These are phyloP conservation scores for Rhagologus leucostigma DNA, from an alignment of 2,113 vertebrate species.

Conservation along the genomic window DNA sequence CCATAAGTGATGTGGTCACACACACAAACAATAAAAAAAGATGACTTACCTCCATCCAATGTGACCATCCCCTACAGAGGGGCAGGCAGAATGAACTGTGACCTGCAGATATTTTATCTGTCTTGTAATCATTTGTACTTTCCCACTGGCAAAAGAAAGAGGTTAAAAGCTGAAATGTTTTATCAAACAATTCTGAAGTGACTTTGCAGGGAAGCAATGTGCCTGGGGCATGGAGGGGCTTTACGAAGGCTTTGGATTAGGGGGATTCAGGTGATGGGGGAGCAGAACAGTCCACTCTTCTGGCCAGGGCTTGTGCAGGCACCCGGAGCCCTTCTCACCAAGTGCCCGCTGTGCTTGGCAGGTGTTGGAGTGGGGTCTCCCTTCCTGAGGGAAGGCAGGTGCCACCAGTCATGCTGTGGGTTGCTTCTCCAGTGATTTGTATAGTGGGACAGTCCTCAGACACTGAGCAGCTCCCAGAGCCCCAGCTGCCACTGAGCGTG, in stretches of 20 bases:
- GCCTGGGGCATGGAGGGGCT: not conserved
- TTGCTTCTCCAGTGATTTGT: not conserved
- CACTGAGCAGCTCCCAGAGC: not conserved
- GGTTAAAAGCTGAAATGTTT: not conserved
- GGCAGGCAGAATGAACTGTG: not conserved
- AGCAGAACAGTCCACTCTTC: not conserved
- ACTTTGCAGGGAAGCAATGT: not conserved
- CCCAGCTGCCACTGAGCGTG: rapidly evolving
- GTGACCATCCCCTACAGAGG: not conserved
- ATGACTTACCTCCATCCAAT: not conserved
- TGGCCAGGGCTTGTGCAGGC: not conserved
- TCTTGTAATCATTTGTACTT: not conserved
- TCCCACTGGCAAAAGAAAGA: not conserved
- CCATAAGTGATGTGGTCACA: not conserved
- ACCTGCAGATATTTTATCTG: not conserved
- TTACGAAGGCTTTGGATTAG: not conserved
- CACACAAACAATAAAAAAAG: not conserved
- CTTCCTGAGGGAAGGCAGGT: not conserved
- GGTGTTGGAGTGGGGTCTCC: not conserved
- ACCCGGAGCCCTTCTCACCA: not conserved
- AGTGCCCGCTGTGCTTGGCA: rapidly evolving
- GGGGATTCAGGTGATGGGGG: not conserved
- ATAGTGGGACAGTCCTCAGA: not conserved
- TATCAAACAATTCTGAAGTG: not conserved
- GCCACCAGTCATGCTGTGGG: rapidly evolving